These are phyloP conservation scores for Tenrec ecaudatus DNA, from an alignment of 2,113 vertebrate species.

Conservation along the genomic window DNA sequence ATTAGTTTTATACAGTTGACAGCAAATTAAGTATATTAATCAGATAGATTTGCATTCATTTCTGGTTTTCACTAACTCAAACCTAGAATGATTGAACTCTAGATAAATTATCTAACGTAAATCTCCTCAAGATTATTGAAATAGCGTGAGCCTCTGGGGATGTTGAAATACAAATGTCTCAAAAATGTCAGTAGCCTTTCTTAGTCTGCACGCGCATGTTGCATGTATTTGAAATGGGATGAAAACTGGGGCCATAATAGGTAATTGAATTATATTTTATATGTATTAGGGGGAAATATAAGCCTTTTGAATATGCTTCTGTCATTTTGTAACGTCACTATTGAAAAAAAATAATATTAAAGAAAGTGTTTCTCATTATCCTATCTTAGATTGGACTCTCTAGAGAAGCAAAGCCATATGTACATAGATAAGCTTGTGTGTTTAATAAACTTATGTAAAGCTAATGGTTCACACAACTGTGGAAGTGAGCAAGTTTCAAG, in stretches of 20 bases:
- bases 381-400: no score
- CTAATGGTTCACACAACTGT: no score
- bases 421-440: no score
- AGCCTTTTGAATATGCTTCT: background rate
- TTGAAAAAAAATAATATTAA: background rate
- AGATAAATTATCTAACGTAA: slow-evolving; percentile 21
- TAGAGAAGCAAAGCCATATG: no score
- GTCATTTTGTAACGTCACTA: background rate
- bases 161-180: slow-evolving; percentile 8
- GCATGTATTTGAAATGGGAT: background rate
- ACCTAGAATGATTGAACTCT: slow-evolving; percentile 12
- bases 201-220: background rate
- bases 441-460: no score
- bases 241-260: background rate
- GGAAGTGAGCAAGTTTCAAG: no score
- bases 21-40: slow-evolving; percentile 74
- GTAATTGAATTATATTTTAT: background rate
- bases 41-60: slow-evolving; percentile 50
- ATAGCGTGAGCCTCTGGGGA: background rate
- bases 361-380: background rate
- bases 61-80: slow-evolving; percentile 30
- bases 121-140: background rate
- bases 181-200: background rate
- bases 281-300: background rate
- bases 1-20: slow-evolving; percentile 66